phyloP scores from a whole-genome alignment of 2,113 vertebrate species.

The Gnathonemus longibarbis region DNA sequence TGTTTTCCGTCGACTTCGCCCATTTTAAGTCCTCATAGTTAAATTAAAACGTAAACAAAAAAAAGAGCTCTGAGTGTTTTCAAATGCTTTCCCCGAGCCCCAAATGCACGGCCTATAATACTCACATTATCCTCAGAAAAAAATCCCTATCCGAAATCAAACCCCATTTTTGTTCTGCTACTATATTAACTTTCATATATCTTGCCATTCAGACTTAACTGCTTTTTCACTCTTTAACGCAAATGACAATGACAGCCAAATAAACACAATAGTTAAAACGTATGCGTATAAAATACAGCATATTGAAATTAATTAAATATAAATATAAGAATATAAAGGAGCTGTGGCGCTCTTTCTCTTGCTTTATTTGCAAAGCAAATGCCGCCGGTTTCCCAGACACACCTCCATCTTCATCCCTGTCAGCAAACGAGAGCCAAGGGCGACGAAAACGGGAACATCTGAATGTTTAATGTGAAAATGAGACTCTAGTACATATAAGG shows the following conservation, averaged over 20 bases:
- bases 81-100: conserved; percentile 19
- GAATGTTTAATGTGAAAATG: conserved; percentile 25
- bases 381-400: not conserved
- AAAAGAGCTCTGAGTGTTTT: conserved; percentile 22
- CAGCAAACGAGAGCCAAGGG: not conserved
- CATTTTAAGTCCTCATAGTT: not conserved
- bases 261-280: not conserved
- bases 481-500: not conserved
- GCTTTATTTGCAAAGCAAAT: not conserved
- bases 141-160: conserved; percentile 7
- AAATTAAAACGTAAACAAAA: conserved; percentile 16
- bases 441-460: not conserved
- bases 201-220: not conserved
- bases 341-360: not conserved
- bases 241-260: not conserved
- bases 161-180: not conserved
- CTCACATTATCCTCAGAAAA: not conserved
- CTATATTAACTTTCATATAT: not conserved
- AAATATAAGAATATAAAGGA: not conserved
- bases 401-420: not conserved
- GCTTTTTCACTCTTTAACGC: not conserved
- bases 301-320: not conserved
- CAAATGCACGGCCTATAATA: conserved; percentile 7
- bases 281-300: not conserved
- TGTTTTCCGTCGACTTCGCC: not conserved